phyloP scores from a whole-genome alignment of 2,888 invertebrate genomes.

The Drosophila dives region DNA sequence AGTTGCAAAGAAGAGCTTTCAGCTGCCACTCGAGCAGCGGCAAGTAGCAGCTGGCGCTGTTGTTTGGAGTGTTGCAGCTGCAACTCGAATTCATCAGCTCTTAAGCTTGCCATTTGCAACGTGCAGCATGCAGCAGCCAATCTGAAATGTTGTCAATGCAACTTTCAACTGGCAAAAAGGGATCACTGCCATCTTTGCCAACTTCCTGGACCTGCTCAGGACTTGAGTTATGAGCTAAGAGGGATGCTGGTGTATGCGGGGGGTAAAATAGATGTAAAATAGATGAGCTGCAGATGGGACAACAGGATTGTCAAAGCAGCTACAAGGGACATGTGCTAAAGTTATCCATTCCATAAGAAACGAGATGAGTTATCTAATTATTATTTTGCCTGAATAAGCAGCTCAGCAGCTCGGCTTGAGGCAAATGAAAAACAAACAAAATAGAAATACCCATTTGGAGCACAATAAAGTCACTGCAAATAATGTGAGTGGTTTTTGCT shows the following conservation, averaged over 20 bases:
- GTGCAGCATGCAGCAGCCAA: constrained; percentile 48
- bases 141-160: constrained; percentile 50
- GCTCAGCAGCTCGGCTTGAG: neutral
- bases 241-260: neutral
- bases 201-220: constrained; percentile 39
- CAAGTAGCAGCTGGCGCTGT: constrained; percentile 22
- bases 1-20: constrained; percentile 48
- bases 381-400: constrained; percentile 18
- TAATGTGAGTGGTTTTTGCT: neutral
- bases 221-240: constrained; percentile 45
- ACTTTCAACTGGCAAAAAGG: constrained; percentile 42
- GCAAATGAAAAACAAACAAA: constrained; percentile 3
- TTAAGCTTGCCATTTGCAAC: constrained; percentile 64
- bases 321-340: constrained; percentile 3
- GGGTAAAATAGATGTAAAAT: constrained; percentile 12
- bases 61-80: constrained; percentile 26
- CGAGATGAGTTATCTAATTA: constrained; percentile 25
- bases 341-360: neutral
- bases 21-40: constrained; percentile 46
- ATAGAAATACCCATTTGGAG: neutral
- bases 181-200: constrained; percentile 16
- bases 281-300: constrained; percentile 46
- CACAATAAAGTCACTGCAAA: neutral
- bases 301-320: neutral
- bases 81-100: constrained; percentile 46